Conservation (phyloP, 2,797 vertebrate genomes). For the Falco columbarius region DNA sequence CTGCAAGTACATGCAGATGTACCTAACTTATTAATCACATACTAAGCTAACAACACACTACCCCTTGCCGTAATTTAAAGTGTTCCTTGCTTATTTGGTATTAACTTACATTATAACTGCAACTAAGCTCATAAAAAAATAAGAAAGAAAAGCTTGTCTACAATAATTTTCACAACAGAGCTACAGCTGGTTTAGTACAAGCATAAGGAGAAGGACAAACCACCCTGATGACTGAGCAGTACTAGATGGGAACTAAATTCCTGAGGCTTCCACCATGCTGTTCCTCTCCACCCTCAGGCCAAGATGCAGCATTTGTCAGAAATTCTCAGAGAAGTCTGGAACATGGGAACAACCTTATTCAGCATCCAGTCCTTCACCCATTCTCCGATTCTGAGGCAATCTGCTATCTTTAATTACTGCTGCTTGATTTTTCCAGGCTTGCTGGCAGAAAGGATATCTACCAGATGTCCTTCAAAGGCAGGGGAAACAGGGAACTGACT, state of each 20-base stretch:
- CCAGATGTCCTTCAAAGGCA: not conserved
- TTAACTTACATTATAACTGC: too few relatives aligned
- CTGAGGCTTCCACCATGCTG: not conserved
- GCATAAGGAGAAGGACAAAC: not conserved
- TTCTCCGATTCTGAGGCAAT: not conserved
- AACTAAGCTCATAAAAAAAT: not conserved
- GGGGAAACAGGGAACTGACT: fast-evolving
- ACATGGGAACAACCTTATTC: not conserved
- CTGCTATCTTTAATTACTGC: not conserved
- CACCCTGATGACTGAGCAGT: not conserved
- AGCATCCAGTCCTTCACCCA: not conserved
- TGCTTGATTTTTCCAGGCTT: not conserved
- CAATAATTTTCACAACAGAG: not conserved
- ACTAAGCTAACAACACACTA: fast-evolving
- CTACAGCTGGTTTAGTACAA: not conserved
- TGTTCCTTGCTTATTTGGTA: not conserved
- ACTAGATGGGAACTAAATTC: not conserved
- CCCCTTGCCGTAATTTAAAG: not conserved
- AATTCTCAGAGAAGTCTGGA: not conserved
- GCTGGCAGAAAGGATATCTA: not conserved
- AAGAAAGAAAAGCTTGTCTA: not conserved
- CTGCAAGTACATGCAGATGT: not conserved
- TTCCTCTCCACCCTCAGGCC: not conserved
- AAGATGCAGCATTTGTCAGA: not conserved
- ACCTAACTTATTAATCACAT: fast-evolving